Evolutionary conservation across 2,888 invertebrate genomes (phyloP), one percentile per base, ranked within the genome.

Genomic region (Eumerus sabulonum): DNA sequence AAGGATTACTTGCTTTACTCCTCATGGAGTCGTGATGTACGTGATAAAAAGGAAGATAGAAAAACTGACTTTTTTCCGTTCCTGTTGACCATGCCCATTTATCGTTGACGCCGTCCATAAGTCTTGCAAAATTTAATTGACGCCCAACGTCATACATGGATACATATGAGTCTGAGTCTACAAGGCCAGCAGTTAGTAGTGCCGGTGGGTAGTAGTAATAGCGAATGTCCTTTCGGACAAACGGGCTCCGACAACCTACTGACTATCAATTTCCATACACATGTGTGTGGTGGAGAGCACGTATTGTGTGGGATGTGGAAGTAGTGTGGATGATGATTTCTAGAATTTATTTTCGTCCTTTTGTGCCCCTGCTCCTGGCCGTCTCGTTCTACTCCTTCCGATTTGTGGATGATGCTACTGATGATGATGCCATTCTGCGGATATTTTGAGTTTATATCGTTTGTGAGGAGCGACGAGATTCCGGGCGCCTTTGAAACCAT

Each of bases 401-500:
- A 40, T 40, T n/a, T 12, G 56, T 44, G 42, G 56, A 42, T 56
- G 51, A 53, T 36, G 27, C 19, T 56, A 63, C 48, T 63, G 67
- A 59, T 68, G 73, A 74, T 74, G 79, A 79, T 79, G 79, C 74
- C 74, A 79, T 74, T 79, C 63, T 74, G 74, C 68, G 74, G 74
- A 79, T 64, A 59, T 40, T 40, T 40, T 40, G 11, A 50, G 47
- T 50, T 42, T 53, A 63, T 70, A 64, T 44, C 53, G 53, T 67
- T 72, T 60, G 50, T 48, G 42, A 19, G 57, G 36, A 73, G 77
- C 45, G 77, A 73, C 77, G 67, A 77, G 77, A 77, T 68, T 77
- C 77, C 56, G 82, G 84, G 84, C 84, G 84, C 84, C 84, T 81
- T 64, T 73, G 59, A 72, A 82, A 64, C 73, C 82, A 83, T 84